phyloP scores from a whole-genome alignment of 1,140 invertebrate genomes.

The Zeugodacus cucurbitae region DNA sequence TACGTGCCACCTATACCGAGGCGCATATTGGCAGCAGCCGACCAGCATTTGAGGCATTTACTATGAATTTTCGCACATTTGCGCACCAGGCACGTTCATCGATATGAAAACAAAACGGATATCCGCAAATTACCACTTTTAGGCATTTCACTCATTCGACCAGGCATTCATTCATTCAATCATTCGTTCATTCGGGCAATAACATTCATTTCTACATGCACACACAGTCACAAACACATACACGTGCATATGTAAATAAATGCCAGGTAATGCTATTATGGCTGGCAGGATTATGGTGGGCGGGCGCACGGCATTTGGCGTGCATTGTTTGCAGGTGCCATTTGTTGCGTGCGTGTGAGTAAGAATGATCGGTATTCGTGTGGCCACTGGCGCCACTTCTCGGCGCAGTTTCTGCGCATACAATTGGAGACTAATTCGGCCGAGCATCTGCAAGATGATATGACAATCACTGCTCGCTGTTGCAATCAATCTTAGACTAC shows the following conservation, averaged over 20 bases:
- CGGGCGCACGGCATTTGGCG: neutral
- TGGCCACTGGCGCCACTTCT: neutral
- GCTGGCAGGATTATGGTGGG: neutral
- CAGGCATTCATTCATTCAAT: neutral
- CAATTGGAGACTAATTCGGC: neutral
- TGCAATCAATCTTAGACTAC: too few species aligned
- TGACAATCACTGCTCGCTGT: neutral
- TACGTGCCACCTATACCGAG: neutral
- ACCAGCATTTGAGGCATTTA: neutral
- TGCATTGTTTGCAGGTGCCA: neutral
- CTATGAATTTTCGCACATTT: conserved; percentile 39
- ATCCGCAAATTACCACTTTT: conserved; percentile 44
- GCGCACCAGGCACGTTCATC: conserved; percentile 36
- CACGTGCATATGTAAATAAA: neutral
- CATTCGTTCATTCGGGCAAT: neutral
- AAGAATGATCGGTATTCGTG: neutral
- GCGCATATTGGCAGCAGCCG: neutral
- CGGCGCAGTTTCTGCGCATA: neutral
- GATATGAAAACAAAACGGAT: conserved; percentile 43
- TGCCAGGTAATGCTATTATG: conserved; percentile 20
- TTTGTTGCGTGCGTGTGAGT: neutral
- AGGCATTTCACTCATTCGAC: conserved; percentile 40
- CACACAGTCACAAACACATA: neutral
- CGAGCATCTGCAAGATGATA: neutral
- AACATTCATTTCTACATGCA: neutral